A percentile compares a stretch with the other conserved stretches of the same genome.
Evolutionary conservation across 2,888 invertebrate genomes (phyloP).

Genomic region (Noctua janthina): DNA sequence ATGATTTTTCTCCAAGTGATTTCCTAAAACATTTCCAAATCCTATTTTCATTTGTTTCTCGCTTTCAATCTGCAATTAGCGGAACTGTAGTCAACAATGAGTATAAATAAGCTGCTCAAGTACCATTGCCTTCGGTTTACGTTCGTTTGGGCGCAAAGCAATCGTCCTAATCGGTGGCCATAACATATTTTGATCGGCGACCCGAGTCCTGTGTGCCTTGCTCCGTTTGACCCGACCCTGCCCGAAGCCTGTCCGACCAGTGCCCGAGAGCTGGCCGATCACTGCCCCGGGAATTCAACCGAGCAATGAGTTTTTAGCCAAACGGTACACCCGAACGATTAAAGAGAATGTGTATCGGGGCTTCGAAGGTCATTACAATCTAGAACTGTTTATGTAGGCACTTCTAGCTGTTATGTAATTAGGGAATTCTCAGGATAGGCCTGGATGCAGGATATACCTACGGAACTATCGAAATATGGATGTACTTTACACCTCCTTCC

Average conservation of each 20-base stretch:
- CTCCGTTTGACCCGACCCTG: constrained; percentile 49
- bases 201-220: constrained; percentile 27
- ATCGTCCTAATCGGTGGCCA: constrained; percentile 55
- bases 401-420: constrained; percentile 13
- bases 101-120: constrained; percentile 18
- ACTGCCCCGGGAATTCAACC: constrained; percentile 49
- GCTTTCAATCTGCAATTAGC: constrained; percentile 15
- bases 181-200: constrained; percentile 58
- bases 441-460: neutral
- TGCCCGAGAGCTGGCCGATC: constrained; percentile 25
- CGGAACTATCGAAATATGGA: neutral
- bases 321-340: constrained; percentile 37
- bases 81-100: constrained; percentile 5
- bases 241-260: constrained; percentile 17
- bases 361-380: constrained; percentile 14
- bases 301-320: constrained; percentile 22
- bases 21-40: neutral
- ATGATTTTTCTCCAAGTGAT: constrained; percentile 13
- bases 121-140: constrained; percentile 30
- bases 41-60: constrained; percentile 20
- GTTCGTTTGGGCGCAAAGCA: constrained; percentile 53
- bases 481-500: neutral
- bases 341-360: constrained; percentile 4
- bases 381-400: neutral
- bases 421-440: neutral